Base-by-base conservation (phyloP, 2,797 vertebrate species). In the Arnoldichthys spilopterus region DNA sequence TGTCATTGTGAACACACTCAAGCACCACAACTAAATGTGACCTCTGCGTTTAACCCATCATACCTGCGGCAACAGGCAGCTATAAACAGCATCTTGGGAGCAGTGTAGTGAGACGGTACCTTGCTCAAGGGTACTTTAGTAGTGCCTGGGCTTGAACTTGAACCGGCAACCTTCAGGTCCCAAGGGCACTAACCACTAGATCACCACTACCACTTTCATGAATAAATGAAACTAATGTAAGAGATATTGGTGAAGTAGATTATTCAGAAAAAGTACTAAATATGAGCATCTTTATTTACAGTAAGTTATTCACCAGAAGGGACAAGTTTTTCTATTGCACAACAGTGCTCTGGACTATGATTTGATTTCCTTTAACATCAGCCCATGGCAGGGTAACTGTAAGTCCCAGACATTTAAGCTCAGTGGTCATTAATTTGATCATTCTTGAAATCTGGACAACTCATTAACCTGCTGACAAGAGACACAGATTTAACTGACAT, bases 391-490 rank as follows among this genome's bases (percentile, higher is more conserved):
- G 6, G 12, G 18, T 76, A 62, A 63, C 22, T 34, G 2, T 37
- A 58, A 32, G 53, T 22, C 16, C 8, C 45, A 70, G 43, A 34
- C 30, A 15, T n/a, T 68, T 32, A 59, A 61, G 30, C 43, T 63
- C 49, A 66, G 32, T 7, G 43, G 5, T 43, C 22, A 30, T 64
- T 40, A 11, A 28, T 47, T 43, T 51, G 7, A 43, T 24, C 63
- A 24, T 37, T 20, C 62, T 37, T 40, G 20, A 59, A 59, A 59
- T 72, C 43, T 54, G 12, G 30, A 34, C 4, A 22, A 58, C 43
- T 63, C 28, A 37, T 47, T 62, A 43, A 40, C 67, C 72, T 78
- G 18, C 37, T 78, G 59, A 32, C 51, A 28, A 13, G 37, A 51
- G 40, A 71, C 13, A 1, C 47, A 66, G n/a, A n/a, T 34, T 6